These are phyloP conservation scores for Xiphorhynchus elegans DNA, from an alignment of 2,113 vertebrate species.

Conservation along the genomic window DNA sequence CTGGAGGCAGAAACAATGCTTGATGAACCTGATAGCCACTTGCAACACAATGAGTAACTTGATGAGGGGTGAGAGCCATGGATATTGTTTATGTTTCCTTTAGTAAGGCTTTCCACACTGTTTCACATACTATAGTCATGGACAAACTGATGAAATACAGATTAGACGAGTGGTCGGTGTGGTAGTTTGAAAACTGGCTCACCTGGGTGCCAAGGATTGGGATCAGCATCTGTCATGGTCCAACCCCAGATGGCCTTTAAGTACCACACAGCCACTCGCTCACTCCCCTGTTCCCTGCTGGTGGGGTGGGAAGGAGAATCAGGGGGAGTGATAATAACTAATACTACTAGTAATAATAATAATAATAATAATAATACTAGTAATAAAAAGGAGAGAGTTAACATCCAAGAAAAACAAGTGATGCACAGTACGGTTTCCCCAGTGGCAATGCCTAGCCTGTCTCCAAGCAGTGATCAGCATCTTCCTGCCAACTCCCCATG, in stretches of 20 bases:
- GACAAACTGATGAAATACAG: not conserved
- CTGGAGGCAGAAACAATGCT: not conserved
- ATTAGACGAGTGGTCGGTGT: not conserved
- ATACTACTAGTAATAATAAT: not conserved
- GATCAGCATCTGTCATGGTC: not conserved
- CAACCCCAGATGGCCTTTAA: not conserved
- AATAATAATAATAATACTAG: not conserved
- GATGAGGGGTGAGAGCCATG: not conserved
- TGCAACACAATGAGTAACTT: not conserved
- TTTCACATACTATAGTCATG: not conserved
- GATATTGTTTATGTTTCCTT: not conserved
- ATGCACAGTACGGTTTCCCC: rapidly evolving
- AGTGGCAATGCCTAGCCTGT: not conserved
- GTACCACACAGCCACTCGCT: not conserved
- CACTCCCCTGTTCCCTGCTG: not conserved
- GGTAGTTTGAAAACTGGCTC: not conserved
- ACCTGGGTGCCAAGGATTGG: not conserved
- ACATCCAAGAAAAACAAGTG: not conserved
- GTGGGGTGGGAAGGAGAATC: too few species aligned
- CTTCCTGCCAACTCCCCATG: not conserved
- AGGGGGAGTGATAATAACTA: not conserved
- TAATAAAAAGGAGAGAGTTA: not conserved
- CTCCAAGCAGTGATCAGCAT: too few species aligned
- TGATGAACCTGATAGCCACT: not conserved
- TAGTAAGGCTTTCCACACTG: not conserved